Evolutionary conservation across 2,113 vertebrate genomes (phyloP), one percentile per base, ranked within the genome.

Genomic region (Nanorana parkeri): DNA sequence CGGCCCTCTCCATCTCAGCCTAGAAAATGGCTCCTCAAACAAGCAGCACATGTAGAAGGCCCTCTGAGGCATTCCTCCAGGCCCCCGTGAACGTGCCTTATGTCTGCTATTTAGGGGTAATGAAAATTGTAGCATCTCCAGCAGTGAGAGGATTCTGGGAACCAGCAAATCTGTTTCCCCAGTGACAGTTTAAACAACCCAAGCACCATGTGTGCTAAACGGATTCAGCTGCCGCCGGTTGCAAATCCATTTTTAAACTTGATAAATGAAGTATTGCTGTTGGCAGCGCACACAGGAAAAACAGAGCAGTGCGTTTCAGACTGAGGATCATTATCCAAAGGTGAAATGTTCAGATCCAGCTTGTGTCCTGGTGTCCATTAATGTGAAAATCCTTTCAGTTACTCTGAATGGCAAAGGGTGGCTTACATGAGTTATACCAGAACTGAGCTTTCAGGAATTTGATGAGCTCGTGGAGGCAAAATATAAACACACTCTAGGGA

Each of bases 171-270:
- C 13, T 29, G 72, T 80, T 66, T 86, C 83, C 79, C 78, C 77
- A 26, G 24, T 0, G 13, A 85, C 41, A 60, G 2, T 7, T 86
- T 52, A 85, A 81, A 68, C 55, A 75, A 19, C 68, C 67, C 79
- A 60, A 85, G 28, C 24, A 66, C 16, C 32, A 4, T 41, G 36
- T 68, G 26, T 77, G 28, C 74, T 86, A 78, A 78, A 83, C 17
- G 5, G 52, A 87, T n/a, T 83, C 6, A 58, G 26, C 75, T 71
- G n/a, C 68, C 80, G 78, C 55, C 71, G 23, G 20, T n/a, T 82
- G 20, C 72, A 60, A 68, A 60, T 84, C 67, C 19, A 13, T 78
- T 85, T 85, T 71, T 68, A 83, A 65, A 80, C 64, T 66, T 64
- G 68, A 74, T 68, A 84, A 76, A 78, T 5, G 13, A 28, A 65